phyloP scores from a whole-genome alignment of 1,140 invertebrate genomes.

The Nasonia longicornis region DNA sequence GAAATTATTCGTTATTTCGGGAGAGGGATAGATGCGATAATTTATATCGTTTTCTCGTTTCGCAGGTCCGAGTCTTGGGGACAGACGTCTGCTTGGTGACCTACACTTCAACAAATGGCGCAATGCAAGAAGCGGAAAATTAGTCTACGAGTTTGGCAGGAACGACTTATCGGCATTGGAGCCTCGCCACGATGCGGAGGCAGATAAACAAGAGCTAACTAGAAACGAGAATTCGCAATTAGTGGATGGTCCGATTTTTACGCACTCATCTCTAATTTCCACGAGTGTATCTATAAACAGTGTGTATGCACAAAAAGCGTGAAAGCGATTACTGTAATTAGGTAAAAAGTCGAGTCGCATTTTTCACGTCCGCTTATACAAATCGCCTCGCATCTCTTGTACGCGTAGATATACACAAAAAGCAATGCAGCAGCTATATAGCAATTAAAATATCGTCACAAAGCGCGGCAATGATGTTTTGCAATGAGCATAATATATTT shows the following conservation, averaged over 20 bases:
- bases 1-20: no score
- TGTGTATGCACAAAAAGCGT: background rate
- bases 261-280: background rate
- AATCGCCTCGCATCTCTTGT: background rate
- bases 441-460: constrained; percentile 45
- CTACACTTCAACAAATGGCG: constrained; percentile 38
- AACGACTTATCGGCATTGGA: constrained; percentile 41
- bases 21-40: no score
- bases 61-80: no score
- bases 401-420: background rate
- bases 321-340: background rate
- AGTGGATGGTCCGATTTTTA: background rate
- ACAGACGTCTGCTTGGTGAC: constrained; percentile 18
- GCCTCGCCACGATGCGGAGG: background rate
- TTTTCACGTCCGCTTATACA: constrained; percentile 14
- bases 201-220: constrained; percentile 29
- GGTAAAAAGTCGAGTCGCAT: constrained; percentile 6
- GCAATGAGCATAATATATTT: constrained; percentile 41
- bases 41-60: no score
- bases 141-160: constrained; percentile 46
- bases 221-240: constrained; percentile 18
- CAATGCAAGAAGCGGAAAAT: constrained; percentile 49
- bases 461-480: constrained; percentile 38
- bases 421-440: background rate
- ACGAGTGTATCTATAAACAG: background rate